Percentiles rank a stretch among this genome's conserved stretches.
Conservation (phyloP, 2,797 vertebrate genomes). For the Oceanodroma leucorhoa region DNA sequence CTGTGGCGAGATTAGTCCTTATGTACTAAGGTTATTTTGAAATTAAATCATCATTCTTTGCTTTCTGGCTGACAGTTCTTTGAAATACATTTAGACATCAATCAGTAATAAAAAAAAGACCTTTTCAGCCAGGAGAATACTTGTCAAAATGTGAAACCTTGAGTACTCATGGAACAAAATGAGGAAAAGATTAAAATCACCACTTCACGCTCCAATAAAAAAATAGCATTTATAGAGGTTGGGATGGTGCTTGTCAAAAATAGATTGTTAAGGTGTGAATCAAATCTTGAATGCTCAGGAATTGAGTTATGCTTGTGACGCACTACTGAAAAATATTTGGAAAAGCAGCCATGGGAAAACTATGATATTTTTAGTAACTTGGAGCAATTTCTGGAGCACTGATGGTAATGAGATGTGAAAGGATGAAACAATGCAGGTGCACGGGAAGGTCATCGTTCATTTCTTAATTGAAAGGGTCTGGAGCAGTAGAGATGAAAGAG, state of each 20-base stretch:
- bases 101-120: background rate
- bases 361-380: background rate
- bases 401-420: background rate
- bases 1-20: background rate
- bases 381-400: background rate
- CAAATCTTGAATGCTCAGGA: background rate
- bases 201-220: background rate
- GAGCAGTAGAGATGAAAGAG: background rate
- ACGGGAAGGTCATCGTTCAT: background rate
- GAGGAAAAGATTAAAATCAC: background rate
- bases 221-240: background rate
- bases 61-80: background rate
- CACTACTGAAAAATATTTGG: background rate
- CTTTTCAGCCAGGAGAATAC: background rate
- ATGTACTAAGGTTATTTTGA: background rate
- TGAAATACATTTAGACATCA: background rate
- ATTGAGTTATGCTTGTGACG: background rate
- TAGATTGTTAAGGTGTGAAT: background rate
- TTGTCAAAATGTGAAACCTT: constrained; percentile 5
- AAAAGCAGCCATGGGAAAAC: background rate
- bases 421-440: background rate
- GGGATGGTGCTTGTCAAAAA: background rate
- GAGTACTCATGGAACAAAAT: background rate
- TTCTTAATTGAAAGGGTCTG: background rate
- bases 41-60: background rate